Conservation (phyloP, 1,140 invertebrate species). For the Rhynchophorus ferrugineus region DNA sequence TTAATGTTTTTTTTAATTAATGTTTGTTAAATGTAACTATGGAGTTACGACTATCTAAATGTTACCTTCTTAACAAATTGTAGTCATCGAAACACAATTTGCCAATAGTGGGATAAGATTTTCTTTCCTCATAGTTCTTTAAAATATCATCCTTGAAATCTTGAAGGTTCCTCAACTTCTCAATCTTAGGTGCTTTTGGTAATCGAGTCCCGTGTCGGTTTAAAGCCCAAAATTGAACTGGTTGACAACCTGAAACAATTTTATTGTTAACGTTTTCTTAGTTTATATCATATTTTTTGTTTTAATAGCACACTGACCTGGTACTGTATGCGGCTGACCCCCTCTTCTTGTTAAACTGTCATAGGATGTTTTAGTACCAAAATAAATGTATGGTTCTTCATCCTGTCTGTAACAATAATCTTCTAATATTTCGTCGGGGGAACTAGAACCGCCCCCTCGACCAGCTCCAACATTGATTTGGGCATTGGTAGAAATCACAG, state of each 20-base stretch:
- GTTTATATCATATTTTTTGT: neutral
- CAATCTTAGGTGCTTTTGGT: slow-evolving; percentile 47
- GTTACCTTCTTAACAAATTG: slow-evolving; percentile 45
- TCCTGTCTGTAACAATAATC: slow-evolving; percentile 53
- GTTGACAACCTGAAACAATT: slow-evolving; percentile 47
- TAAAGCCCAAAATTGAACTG: slow-evolving; percentile 55
- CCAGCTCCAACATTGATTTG: slow-evolving; percentile 18
- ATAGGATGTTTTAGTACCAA: slow-evolving; percentile 58
- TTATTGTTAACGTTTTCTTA: slow-evolving; percentile 3
- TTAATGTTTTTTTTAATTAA: too few species aligned
- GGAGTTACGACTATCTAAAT: too few species aligned
- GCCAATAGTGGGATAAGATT: slow-evolving; percentile 36
- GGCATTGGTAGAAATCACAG: neutral
- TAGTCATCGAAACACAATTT: slow-evolving; percentile 51
- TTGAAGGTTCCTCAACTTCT: slow-evolving; percentile 44
- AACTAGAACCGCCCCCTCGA: slow-evolving; percentile 14
- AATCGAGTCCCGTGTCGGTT: slow-evolving; percentile 56
- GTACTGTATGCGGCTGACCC: slow-evolving; percentile 46
- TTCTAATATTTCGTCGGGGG: slow-evolving; percentile 38
- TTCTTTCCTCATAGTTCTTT: slow-evolving; percentile 46
- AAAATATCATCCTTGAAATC: slow-evolving; percentile 50
- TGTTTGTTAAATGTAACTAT: too few species aligned
- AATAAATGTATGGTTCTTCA: slow-evolving; percentile 51
- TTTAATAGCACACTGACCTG: slow-evolving; percentile 39
- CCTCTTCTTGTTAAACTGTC: slow-evolving; percentile 48